Base-by-base conservation (phyloP, 2,113 vertebrate genomes). In the Agelaius tricolor region DNA sequence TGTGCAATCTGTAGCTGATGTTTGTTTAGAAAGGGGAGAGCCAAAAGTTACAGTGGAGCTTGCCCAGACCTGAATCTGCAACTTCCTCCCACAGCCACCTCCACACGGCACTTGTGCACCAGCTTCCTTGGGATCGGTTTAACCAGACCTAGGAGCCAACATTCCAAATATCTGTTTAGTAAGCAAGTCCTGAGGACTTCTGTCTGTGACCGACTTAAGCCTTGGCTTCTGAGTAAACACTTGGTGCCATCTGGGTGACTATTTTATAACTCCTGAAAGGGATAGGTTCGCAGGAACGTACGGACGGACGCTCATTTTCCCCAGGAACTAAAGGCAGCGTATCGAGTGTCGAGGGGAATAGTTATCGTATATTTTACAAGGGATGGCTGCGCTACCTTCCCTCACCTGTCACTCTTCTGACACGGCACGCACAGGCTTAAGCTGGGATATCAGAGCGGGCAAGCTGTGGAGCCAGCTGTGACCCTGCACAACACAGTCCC, bases 161-260 rank as follows among this genome's bases (percentile, higher is more conserved):
- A 96, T 97, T 97, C 96, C 97, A 98, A 98, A 94, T 97, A 98
- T 96, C 96, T 97, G 96, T 97, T 96, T 86, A 96, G 96, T 96
- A 97, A 97, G 95, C 95, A 97, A 96, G 92, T 98, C 95, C 83
- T 85, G 90, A 82, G 94, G 95, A 96, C 91, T 93, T 97, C 84
- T 97, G 93, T 96, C 97, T 94, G 73, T 95, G 97, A 96, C 89
- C 1, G 88, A 93, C 96, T 98, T 98, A 98, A 97, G 96, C 90
- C 97, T 96, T 76, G 33, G 85, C 97, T 97, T 96, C 97, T 96
- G 93, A 59, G 30, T 96, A 97, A 98, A 97, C 96, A 97, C 95
- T 96, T 96, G 96, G 94, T 96, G 97, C 97, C 98, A 98, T 97
- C 96, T 97, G 98, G 96, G 93, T 97, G 92, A 97, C 77, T 97